Conservation (phyloP, 2,797 vertebrate genomes). For the Chaunax sp. region DNA sequence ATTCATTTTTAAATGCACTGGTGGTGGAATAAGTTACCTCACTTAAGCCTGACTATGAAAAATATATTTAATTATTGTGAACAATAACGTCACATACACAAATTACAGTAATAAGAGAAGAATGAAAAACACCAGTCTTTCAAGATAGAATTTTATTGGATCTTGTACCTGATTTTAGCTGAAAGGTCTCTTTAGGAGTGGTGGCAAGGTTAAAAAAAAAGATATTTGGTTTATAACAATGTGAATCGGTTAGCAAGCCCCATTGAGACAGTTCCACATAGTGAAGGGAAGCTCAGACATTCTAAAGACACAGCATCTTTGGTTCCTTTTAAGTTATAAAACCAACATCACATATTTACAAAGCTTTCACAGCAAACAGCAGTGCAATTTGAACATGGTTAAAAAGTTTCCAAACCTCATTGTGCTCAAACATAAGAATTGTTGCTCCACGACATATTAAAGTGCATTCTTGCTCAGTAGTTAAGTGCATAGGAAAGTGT, state of each 20-base stretch:
- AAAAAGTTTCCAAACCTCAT: slow-evolving; percentile 36
- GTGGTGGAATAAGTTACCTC: neutral
- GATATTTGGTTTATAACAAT: slow-evolving; percentile 35
- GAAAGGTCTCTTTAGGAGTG: slow-evolving; percentile 14
- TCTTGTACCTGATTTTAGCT: slow-evolving; percentile 45
- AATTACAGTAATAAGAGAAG: neutral
- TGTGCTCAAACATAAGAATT: slow-evolving; percentile 70
- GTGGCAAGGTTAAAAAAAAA: slow-evolving; percentile 9
- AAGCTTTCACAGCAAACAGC: slow-evolving; percentile 66
- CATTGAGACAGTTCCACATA: slow-evolving; percentile 4
- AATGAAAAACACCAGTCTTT: neutral
- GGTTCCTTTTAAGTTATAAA: slow-evolving; percentile 68
- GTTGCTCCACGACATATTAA: slow-evolving; percentile 66
- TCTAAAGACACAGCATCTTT: slow-evolving; percentile 75
- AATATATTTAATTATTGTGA: too few species aligned
- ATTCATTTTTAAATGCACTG: neutral
- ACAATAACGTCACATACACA: neutral
- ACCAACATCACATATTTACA: slow-evolving; percentile 70
- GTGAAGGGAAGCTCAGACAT: slow-evolving; percentile 45
- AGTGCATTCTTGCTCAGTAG: slow-evolving; percentile 85
- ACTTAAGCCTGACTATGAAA: too few species aligned
- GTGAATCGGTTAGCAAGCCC: slow-evolving; percentile 36
- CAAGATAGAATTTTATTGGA: slow-evolving; percentile 62
- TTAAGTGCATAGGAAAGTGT: slow-evolving; percentile 74
- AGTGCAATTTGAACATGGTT: slow-evolving; percentile 63